Base-by-base conservation (phyloP, 2,888 invertebrate species). In the Dryocosmus kuriphilus region DNA sequence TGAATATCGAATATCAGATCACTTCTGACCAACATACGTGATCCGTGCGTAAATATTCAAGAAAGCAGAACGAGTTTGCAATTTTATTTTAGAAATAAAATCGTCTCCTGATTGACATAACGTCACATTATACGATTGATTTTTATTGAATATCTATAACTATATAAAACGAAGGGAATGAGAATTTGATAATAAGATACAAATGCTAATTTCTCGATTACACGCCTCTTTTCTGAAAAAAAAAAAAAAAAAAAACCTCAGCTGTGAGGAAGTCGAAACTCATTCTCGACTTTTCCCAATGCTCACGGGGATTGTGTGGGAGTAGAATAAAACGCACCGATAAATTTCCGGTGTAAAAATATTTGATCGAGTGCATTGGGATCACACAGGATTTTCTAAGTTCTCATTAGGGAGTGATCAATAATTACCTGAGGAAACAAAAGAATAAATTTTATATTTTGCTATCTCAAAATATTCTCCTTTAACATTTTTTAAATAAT, bases 271-370 rank as follows among this genome's bases (percentile, higher is more conserved):
- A 38, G n/a, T 63, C 35, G 32, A 63, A 63, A 63, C 63, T 35
- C 38, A 19, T 35, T 63, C 63, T 38, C 63, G 35, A 63, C 63
- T 38, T 63, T 38, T 63, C 63, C 14, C 38, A 63, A 63, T 35
- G 63, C 35, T 30, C 35, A 35, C 5, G 22, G 38, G 38, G 11
- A 63, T 63, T 63, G 63, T 32, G 38, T 63, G 32, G 63, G 38
- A 63, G 63, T 35, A 35, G 9, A 63, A 63, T n/a, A 63, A 63
- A 30, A 38, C 9, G 4, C 65, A 41, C 22, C 41, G 65, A 65
- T 41, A 22, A 38, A 24, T 65, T 41, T 65, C 38, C 38, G 38
- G 16, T 38, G 38, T 65, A 11, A 65, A 16, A 22, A 41, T 57
- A n/a, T 35, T 63, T 22, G 0, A 8, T 35, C 19, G 11, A 14